Percentiles rank a stretch among this genome's conserved stretches.
Conservation (phyloP, 2,113 vertebrate species). For the Octodon degus region DNA sequence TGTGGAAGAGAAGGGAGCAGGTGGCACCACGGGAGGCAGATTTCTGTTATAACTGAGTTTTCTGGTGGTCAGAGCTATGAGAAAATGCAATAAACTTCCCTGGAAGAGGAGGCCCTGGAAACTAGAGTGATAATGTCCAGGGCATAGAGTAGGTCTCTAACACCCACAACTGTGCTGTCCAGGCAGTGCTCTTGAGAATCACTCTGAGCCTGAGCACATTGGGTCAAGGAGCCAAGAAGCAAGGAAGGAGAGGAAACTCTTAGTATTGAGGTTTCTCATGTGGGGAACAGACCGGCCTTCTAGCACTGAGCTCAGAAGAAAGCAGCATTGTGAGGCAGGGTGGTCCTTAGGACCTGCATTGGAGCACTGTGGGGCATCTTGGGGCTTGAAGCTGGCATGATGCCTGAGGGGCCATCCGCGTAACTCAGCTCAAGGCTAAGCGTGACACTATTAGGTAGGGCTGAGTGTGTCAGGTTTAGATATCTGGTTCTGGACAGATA, state of each 20-base stretch:
- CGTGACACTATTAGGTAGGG: not conserved
- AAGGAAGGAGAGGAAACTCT: not conserved
- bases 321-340: not conserved
- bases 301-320: not conserved
- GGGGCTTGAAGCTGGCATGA: not conserved
- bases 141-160: not conserved
- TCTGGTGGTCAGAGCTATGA: not conserved
- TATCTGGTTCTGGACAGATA: not conserved
- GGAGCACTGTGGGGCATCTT: rapidly evolving
- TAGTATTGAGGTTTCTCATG: not conserved
- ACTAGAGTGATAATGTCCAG: rapidly evolving
- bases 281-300: not conserved
- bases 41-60: not conserved
- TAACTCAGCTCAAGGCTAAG: not conserved
- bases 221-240: not conserved
- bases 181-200: not conserved
- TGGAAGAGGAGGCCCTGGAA: not conserved
- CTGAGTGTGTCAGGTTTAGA: rapidly evolving
- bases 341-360: not conserved
- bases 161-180: not conserved
- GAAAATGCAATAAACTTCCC: not conserved
- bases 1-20: not conserved
- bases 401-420: rapidly evolving
- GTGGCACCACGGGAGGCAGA: not conserved
- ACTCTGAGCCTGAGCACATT: not conserved